Evolutionary conservation across 2,797 vertebrate genomes (phyloP).

Genomic region (Alcedo quadribrachys): DNA sequence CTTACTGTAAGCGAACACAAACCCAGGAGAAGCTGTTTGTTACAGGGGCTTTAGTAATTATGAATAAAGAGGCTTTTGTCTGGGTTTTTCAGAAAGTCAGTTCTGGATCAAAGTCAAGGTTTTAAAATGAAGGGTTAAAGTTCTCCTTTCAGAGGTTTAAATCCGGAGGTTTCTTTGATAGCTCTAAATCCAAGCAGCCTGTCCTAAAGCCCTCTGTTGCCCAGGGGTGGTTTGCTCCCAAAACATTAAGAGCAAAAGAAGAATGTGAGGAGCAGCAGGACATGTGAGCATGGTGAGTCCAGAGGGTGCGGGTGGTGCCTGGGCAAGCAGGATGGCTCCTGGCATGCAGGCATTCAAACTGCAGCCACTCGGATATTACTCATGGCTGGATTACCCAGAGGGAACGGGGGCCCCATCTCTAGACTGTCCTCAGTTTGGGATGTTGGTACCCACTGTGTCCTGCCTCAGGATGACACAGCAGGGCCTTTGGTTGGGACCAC

Average conservation of each 20-base stretch:
- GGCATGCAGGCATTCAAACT: fast-evolving
- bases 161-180: background rate
- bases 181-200: background rate
- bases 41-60: background rate
- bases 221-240: background rate
- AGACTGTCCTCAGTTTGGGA: background rate
- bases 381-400: background rate
- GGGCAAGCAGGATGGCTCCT: background rate
- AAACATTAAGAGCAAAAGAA: background rate
- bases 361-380: fast-evolving
- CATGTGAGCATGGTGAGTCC: background rate
- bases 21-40: background rate
- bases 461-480: background rate
- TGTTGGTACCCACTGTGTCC: fast-evolving
- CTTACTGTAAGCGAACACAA: background rate
- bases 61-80: background rate
- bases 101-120: background rate
- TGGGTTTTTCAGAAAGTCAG: background rate
- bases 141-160: background rate
- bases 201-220: background rate
- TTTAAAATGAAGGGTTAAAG: background rate
- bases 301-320: background rate
- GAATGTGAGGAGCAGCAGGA: background rate
- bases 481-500: fast-evolving
- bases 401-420: fast-evolving